Evolutionary conservation across 2,797 vertebrate genomes (phyloP), one percentile per base, ranked within the genome.

Genomic region (Pseudomugil tenellus): DNA sequence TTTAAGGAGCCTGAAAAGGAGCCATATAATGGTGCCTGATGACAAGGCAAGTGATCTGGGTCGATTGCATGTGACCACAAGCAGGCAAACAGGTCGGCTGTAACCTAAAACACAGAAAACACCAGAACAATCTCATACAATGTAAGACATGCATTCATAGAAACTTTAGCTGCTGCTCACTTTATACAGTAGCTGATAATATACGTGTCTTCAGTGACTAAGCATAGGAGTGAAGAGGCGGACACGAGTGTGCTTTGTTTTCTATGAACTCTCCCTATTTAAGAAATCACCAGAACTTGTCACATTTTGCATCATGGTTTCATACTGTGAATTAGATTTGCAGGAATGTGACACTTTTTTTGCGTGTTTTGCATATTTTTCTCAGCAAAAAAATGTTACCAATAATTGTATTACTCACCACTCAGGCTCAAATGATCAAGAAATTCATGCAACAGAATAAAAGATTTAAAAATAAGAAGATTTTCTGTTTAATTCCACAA

Each of bases 261-360:
- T 89, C 89, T 85, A 83, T 86, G 87, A 90, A 90, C 71, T 58
- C 64, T 83, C 14, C n/a, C 56, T 72, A 13, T 52, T 72, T 80
- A 74, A 34, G 72, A 81, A 84, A 74, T 77, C 73, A 76, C 58
- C 74, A 74, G 78, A 85, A 85, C 62, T 52, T 10, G 29, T 87
- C 74, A 65, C 79, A 70, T 53, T 85, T 58, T 66, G 19, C 31
- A 68, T 91, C 83, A 87, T 29, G 19, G 69, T 84, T 90, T 89
- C 87, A 84, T 89, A 89, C 90, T 48, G 17, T 86, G 90, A 92
- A 93, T 64, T 43, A 59, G 41, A 65, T 41, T 49, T 31, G 37
- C 48, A 73, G 70, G n/a, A 26, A 48, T 21, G 31, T 72, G 61
- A 46, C 61, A 10, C 64, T 67, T 67, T 66, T 51, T 67, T 66